phyloP scores from a whole-genome alignment of 2,797 vertebrate species.

The Phataginus tetradactyla region DNA sequence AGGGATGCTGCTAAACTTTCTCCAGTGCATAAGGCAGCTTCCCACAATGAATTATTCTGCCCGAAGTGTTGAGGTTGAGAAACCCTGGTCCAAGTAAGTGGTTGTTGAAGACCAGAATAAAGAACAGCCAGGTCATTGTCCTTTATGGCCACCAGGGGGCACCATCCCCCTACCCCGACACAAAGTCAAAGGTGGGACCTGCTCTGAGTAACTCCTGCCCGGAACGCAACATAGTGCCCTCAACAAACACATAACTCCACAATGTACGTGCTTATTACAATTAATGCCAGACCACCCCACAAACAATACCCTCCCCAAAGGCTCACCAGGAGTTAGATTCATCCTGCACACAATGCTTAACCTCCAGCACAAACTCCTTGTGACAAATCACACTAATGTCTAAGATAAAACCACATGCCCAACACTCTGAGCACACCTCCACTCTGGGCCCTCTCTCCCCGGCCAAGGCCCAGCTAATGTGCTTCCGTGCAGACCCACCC shows the following conservation, averaged over 20 bases:
- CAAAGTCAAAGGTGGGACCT: not conserved
- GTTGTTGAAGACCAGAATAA: not conserved
- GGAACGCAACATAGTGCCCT: not conserved
- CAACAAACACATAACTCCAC: not conserved
- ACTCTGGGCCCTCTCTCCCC: not conserved
- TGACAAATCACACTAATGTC: not conserved
- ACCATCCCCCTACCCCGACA: not conserved
- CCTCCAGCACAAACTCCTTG: not conserved
- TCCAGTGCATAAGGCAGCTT: not conserved
- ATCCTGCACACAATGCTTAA: not conserved
- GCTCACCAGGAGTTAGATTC: not conserved
- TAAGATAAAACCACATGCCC: not conserved
- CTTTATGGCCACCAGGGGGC: conserved; percentile 60
- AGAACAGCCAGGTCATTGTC: not conserved
- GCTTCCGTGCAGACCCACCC: not conserved
- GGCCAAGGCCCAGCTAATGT: not conserved
- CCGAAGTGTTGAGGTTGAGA: not conserved
- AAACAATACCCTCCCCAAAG: not conserved
- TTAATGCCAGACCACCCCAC: not conserved
- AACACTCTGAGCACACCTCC: fast-evolving
- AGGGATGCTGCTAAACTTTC: not conserved
- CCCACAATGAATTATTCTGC: not conserved
- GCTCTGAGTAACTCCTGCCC: not conserved
- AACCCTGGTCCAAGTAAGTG: not conserved
- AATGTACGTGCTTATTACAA: not conserved